Evolutionary conservation across 1,140 invertebrate genomes (phyloP).

Genomic region (Philopotamus ludificatus): DNA sequence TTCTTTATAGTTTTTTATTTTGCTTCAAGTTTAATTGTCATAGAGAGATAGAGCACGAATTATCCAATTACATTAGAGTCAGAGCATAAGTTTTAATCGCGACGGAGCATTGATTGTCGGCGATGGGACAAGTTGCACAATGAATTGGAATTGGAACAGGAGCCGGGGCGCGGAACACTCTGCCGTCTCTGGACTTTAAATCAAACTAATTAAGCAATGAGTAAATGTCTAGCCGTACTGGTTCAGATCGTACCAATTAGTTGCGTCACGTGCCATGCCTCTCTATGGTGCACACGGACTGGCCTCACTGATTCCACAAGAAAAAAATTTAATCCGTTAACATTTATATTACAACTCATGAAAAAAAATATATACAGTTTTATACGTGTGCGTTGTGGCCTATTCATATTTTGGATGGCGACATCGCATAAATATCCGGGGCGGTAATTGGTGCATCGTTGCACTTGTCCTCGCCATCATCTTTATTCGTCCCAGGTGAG

Average conservation of each 20-base stretch:
- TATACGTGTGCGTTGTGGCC: too few species aligned
- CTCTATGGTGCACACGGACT: not conserved
- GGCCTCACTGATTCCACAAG: too few species aligned
- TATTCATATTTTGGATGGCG: slow-evolving; percentile 11
- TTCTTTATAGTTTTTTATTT: too few species aligned
- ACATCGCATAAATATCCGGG: not conserved
- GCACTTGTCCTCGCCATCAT: slow-evolving; percentile 33
- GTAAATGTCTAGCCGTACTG: slow-evolving; percentile 32
- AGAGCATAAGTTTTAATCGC: slow-evolving; percentile 17
- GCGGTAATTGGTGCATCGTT: slow-evolving; percentile 37
- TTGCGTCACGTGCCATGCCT: slow-evolving; percentile 24
- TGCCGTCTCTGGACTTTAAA: slow-evolving; percentile 32
- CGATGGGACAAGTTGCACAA: slow-evolving; percentile 4
- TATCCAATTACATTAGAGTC: too few species aligned
- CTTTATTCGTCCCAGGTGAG: slow-evolving; percentile 34
- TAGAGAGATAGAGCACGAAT: too few species aligned
- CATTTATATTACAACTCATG: too few species aligned
- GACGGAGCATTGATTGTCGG: slow-evolving; percentile 10
- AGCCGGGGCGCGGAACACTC: not conserved
- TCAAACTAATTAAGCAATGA: slow-evolving; percentile 42
- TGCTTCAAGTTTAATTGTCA: too few species aligned
- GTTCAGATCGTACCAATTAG: slow-evolving; percentile 23
- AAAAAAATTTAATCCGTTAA: too few species aligned
- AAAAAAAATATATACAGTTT: too few species aligned
- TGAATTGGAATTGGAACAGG: not conserved